phyloP scores from a whole-genome alignment of 1,140 invertebrate genomes.

The Palaemon carinicauda region DNA sequence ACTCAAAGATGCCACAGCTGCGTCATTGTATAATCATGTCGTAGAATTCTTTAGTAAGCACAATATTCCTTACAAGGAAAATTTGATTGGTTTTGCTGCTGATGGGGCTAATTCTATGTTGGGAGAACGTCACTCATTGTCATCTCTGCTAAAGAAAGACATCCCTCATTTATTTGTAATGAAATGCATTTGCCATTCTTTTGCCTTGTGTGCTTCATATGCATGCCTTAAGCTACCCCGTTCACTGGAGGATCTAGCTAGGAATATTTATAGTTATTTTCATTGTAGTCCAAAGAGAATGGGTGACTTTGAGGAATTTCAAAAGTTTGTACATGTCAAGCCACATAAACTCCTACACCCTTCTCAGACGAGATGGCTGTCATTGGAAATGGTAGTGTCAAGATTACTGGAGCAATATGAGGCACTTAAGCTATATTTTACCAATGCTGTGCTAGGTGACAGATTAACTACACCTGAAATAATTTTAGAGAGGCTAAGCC shows the following conservation, averaged over 20 bases:
- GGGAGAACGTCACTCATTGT: constrained; percentile 37
- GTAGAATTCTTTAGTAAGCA: constrained; percentile 1
- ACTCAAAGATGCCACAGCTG: background rate
- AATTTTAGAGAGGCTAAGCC: background rate
- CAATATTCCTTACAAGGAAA: constrained; percentile 33
- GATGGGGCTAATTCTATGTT: constrained; percentile 53
- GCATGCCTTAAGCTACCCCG: constrained; percentile 3
- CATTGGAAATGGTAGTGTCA: too few relatives aligned
- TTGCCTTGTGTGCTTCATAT: constrained; percentile 40
- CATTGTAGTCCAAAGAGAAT: background rate
- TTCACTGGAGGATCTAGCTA: background rate
- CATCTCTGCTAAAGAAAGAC: constrained; percentile 25
- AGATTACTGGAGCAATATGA: too few relatives aligned
- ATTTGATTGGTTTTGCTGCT: constrained; percentile 49
- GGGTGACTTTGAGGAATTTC: constrained; percentile 6
- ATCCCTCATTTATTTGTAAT: constrained; percentile 28
- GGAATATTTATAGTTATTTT: constrained; percentile 15
- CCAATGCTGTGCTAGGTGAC: background rate
- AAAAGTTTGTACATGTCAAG: constrained; percentile 5
- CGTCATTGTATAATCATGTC: background rate
- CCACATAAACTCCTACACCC: constrained; percentile 11
- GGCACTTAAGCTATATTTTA: background rate
- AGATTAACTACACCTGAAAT: too few relatives aligned
- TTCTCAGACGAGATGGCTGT: too few relatives aligned
- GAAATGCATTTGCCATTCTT: constrained; percentile 60